Base-by-base conservation (phyloP, 2,797 vertebrate species). In the Chloroceryle inda region DNA sequence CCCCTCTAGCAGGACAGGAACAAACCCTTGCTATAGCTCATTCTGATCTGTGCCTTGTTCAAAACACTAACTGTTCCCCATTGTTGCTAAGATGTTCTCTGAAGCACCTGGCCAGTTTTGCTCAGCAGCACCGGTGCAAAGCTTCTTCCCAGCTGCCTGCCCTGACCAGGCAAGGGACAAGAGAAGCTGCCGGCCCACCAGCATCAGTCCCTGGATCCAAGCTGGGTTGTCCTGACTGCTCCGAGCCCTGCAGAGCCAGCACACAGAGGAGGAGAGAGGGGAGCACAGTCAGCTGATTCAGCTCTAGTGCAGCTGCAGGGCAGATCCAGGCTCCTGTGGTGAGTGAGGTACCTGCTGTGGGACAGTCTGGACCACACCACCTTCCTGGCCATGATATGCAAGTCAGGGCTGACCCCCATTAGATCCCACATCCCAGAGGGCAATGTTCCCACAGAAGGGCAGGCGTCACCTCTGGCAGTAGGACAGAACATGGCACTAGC, bases 251-350 rank as follows among this genome's bases (percentile, higher is more conserved):
- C 5, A 87, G 53, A 45, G 38, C 52, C 4, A 0, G 2, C 26
- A 76, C 0, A 0, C 29, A 42, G 29, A 35, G 8, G 27, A 58
- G 49, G 26, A 62, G 0, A 77, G 21, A 75, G 26, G 33, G 38
- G 37, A 77, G 13, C 8, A 3, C 3, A 13, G n/a, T 23, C 8
- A 2, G 26, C 13, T 49, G 31, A 6, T 3, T 4, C 37, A 64
- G 35, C 33, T 90, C 19, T 52, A 52, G 40, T 45, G 49, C 58
- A 75, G 22, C 73, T n/a, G 53, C 31, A 45, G 80, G 19, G 35
- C 29, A 81, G 53, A 64, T 68, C 9, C 21, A 73, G 47, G 63
- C 23, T 88, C n/a, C 27, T 33, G 40, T 11, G 26, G 42, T n/a
- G 23, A 12, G n/a, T 35, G 20, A 12, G n/a, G 12, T 17, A 62